phyloP scores from a whole-genome alignment of 2,113 vertebrate species.

The Saguinus midas region DNA sequence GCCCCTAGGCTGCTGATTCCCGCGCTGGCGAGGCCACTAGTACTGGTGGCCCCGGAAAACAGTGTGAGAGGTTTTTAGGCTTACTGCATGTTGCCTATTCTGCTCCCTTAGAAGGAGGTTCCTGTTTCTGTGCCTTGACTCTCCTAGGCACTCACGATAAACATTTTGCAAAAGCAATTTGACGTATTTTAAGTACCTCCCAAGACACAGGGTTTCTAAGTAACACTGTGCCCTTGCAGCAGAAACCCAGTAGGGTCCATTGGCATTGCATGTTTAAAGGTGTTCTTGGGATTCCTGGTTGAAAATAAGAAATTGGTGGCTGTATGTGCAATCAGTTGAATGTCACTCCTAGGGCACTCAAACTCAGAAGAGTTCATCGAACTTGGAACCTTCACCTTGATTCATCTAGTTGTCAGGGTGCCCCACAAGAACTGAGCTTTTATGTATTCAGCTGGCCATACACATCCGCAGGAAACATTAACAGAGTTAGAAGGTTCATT shows the following conservation, averaged over 20 bases:
- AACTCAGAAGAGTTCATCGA: conserved; percentile 20
- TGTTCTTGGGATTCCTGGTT: not conserved
- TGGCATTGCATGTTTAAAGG: not conserved
- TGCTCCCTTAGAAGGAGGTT: not conserved
- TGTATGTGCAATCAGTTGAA: not conserved
- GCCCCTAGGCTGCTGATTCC: not conserved
- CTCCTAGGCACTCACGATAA: not conserved
- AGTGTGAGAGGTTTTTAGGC: not conserved
- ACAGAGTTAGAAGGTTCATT: not conserved
- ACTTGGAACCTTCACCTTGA: conserved; percentile 19
- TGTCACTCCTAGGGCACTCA: not conserved
- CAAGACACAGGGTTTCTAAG: not conserved
- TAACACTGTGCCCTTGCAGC: conserved; percentile 68
- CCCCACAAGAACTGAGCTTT: not conserved
- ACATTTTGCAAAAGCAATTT: conserved; percentile 49
- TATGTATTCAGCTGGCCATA: not conserved
- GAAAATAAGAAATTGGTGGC: conserved; percentile 27
- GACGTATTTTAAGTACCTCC: conserved; percentile 3
- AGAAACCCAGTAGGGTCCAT: not conserved
- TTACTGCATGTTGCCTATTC: not conserved
- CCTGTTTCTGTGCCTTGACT: not conserved
- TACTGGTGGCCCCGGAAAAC: not conserved
- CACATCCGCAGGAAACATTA: not conserved
- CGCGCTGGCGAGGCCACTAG: not conserved
- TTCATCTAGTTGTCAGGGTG: not conserved